Conservation (phyloP, 2,797 vertebrate genomes). For the Ispidina lecontei region DNA sequence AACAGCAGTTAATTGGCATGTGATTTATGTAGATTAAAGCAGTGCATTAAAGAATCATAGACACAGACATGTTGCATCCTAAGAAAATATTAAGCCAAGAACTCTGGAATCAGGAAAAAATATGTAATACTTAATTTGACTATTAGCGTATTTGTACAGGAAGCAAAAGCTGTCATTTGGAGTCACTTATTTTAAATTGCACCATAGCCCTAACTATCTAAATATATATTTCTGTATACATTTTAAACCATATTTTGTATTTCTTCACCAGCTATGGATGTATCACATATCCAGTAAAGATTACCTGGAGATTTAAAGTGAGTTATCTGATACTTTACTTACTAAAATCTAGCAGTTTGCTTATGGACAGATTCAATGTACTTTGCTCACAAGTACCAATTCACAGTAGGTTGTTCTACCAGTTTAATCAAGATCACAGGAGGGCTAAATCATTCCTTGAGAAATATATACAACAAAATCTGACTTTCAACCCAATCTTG, state of each 20-base stretch:
- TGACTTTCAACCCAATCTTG: neutral
- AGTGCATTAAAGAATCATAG: neutral
- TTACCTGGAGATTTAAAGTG: neutral
- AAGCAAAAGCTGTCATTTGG: neutral
- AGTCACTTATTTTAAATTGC: neutral
- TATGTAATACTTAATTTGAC: neutral
- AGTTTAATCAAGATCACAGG: constrained; percentile 8
- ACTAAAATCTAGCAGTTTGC: neutral
- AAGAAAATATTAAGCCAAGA: neutral
- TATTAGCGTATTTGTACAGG: neutral
- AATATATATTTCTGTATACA: neutral
- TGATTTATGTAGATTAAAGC: constrained; percentile 85
- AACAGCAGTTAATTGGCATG: constrained; percentile 87
- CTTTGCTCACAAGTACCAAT: neutral
- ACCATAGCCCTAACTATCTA: neutral
- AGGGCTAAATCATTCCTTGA: neutral
- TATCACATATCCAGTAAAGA: neutral
- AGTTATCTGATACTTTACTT: neutral
- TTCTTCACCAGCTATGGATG: neutral
- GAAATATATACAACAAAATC: neutral
- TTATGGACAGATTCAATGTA: neutral
- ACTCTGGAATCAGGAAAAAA: neutral
- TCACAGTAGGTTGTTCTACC: neutral
- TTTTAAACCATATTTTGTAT: neutral
- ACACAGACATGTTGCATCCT: neutral